Evolutionary conservation across 2,797 vertebrate species (phyloP), one percentile per base, ranked within the genome.

Genomic region (Malurus splendens): DNA sequence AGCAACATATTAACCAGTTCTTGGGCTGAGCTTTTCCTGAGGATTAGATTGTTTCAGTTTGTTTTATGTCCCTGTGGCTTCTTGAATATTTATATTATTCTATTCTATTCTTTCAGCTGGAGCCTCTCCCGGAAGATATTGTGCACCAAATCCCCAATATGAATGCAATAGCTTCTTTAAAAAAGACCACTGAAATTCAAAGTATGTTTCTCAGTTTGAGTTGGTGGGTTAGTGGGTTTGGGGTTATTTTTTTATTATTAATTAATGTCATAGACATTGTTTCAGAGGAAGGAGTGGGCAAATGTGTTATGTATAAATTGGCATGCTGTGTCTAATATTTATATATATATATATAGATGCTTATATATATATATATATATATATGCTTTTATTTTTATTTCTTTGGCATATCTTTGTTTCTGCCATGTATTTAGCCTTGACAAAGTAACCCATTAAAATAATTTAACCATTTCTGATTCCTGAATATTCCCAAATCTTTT

Each of bases 131-230:
- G 0, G 96, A 98, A 96, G 96, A 97, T 70, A 79, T 94, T 92
- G 94, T 96, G 77, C 95, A 97, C 67, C 96, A 97, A 95, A 95
- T 93, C 42, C 97, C 96, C 55, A 98, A 97, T 73, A 90, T 44
- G 92, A 97, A 98, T 87, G 97, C 96, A 33, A 93, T 97, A 87
- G 78, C 96, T 87, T 97, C 97, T 91, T 97, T 98, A 93, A 96
- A 97, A 96, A 97, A 96, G 96, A 96, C 95, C 90, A 96, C 95
- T 94, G 96, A 97, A 96, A 97, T 98, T 95, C 97, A 98, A 96
- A 97, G 97, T 98, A 97, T 91, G 97, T 97, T 93, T 95, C 65
- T 66, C 79, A 51, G 44, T 79, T 92, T 84, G 51, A 62, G 32
- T 64, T 41, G 48, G 62, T 84, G 76, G 67, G 68, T 87, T 86